Evolutionary conservation across 2,797 vertebrate genomes (phyloP).

Genomic region (Pangasius larnaudii): DNA sequence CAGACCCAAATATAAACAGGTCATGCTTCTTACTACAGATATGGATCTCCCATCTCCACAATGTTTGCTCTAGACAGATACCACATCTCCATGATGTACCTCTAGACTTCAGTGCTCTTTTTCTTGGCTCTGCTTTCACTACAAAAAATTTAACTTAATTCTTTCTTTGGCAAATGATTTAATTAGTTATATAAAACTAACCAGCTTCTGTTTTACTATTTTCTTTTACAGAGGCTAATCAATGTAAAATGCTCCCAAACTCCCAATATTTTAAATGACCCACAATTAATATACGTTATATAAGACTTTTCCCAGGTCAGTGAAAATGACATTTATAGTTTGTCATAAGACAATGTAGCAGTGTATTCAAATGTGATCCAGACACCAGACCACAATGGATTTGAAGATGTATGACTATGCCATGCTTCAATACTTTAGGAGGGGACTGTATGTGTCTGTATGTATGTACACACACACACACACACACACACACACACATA

Average conservation of each 20-base stretch:
- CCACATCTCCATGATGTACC: conserved; percentile 12
- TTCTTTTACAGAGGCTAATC: background rate
- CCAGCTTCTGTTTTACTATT: background rate
- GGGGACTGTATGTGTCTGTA: no score
- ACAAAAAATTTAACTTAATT: background rate
- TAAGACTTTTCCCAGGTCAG: background rate
- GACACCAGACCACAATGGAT: background rate
- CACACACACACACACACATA: no score
- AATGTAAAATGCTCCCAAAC: background rate
- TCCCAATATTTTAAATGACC: background rate
- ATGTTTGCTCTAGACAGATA: conserved; percentile 5
- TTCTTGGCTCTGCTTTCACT: background rate
- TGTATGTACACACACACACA: no score
- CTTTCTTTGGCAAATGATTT: background rate
- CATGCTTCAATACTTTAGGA: no score
- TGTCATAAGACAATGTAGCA: background rate
- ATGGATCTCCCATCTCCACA: conserved; percentile 14
- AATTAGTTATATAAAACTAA: background rate
- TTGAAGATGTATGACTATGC: background rate
- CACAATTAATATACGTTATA: background rate
- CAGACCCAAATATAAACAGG: conserved; percentile 23
- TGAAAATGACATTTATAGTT: conserved; percentile 2
- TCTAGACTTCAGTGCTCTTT: background rate
- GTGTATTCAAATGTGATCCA: background rate
- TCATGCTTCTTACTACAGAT: conserved; percentile 33